Base-by-base conservation (phyloP, 2,113 vertebrate species). In the Copsychus sechellarum region DNA sequence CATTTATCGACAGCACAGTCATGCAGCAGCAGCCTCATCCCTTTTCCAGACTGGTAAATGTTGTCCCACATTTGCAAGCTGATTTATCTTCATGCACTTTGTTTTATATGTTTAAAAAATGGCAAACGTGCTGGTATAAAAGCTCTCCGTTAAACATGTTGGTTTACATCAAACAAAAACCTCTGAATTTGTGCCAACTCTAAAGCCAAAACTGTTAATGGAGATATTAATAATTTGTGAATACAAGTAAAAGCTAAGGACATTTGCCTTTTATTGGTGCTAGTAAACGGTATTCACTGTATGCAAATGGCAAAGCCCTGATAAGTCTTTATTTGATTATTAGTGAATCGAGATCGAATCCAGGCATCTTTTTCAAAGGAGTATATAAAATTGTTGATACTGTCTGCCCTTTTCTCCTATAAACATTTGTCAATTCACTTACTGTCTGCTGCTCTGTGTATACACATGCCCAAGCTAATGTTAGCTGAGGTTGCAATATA, bases 401-500 rank as follows among this genome's bases (percentile, higher is more conserved):
- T 71, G 53, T 51, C 88, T 95, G 81, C 67, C 86, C 84, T 89
- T 67, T 93, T 78, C 83, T 70, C 66, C 56, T 51, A 22, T 72
- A 93, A 93, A 84, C 78, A 57, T 89, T 90, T 89, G 94, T 91
- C 91, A 86, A 48, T 74, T 94, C 90, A n/a, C 83, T 85, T 34
- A 3, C 73, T 42, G 47, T 94, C 40, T 87, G 90, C 84, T 96
- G 64, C 62, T 94, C 61, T 43, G 28, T 78, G 86, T 70, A 31
- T 8, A 69, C 58, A 92, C 91, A 76, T 15, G 47, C 95, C 92
- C 85, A 84, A 86, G 91, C 88, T 94, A 56, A 96, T 43, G 96
- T 96, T 96, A 97, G 97, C 95, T 95, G 93, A 97, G 96, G 95
- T 14, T 97, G 96, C 96, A 93, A 83, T 96, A 92, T 7, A 96